Conservation (phyloP, 2,797 vertebrate species). For the Crypturellus tataupa region DNA sequence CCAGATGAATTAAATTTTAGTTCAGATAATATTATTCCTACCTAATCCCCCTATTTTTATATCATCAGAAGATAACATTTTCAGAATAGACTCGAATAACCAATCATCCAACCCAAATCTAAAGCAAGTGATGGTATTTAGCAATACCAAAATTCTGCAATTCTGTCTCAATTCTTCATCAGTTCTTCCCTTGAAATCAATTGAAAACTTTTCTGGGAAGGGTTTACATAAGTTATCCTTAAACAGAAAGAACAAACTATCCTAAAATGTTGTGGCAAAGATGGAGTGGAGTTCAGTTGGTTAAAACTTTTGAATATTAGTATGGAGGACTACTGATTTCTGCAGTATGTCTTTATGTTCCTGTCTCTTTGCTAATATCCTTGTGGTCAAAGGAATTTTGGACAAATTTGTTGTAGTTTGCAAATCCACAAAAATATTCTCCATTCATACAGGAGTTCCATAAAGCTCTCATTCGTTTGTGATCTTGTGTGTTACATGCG, state of each 20-base stretch:
- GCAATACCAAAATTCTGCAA: conserved; percentile 3
- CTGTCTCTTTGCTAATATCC: not conserved
- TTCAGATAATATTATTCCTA: conserved; percentile 58
- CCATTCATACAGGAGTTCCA: not conserved
- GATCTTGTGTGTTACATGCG: accelerated
- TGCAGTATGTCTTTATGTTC: not conserved
- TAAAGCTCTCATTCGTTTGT: accelerated
- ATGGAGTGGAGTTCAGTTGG: not conserved
- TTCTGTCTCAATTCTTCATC: conserved; percentile 17
- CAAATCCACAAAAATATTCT: not conserved
- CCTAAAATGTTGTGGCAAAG: not conserved
- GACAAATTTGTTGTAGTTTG: not conserved
- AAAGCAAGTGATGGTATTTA: not conserved
- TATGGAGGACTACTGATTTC: not conserved
- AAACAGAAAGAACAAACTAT: not conserved
- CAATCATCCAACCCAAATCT: conserved; percentile 30
- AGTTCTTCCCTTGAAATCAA: not conserved
- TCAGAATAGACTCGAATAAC: conserved; percentile 46
- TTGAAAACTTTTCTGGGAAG: conserved; percentile 9
- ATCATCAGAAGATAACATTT: not conserved
- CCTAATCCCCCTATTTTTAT: conserved; percentile 63
- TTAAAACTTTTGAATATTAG: not conserved
- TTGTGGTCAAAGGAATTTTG: not conserved
- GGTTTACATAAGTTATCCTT: not conserved
- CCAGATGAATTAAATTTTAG: conserved; percentile 47